Conservation (phyloP, 2,797 vertebrate species). For the Masticophis lateralis region DNA sequence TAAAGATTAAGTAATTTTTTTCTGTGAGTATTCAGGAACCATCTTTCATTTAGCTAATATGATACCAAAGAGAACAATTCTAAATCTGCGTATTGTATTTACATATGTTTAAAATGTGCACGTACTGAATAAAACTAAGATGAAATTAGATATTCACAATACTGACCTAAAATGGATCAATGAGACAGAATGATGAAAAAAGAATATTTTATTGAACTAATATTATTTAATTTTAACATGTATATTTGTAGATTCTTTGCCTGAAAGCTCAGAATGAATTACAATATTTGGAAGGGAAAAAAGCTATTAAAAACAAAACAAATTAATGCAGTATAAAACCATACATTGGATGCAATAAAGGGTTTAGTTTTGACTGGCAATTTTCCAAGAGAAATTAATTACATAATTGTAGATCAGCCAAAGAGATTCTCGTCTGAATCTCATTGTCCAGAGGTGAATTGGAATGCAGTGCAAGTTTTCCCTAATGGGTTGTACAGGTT, state of each 20-base stretch:
- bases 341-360: neutral
- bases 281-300: neutral
- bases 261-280: neutral
- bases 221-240: slow-evolving; percentile 6
- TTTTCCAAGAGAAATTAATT: slow-evolving; percentile 9
- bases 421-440: neutral
- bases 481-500: neutral
- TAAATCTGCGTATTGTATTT: neutral
- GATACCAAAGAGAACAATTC: neutral
- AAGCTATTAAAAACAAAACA: neutral
- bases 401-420: slow-evolving; percentile 11
- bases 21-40: neutral
- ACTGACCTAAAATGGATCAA: neutral
- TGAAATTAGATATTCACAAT: neutral
- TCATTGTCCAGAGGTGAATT: slow-evolving; percentile 9
- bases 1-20: neutral
- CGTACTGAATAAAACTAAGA: neutral
- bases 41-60: neutral
- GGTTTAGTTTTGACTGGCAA: neutral
- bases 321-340: neutral
- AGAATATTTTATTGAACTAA: neutral
- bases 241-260: neutral
- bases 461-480: neutral
- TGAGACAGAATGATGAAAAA: neutral
- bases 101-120: neutral